A percentile compares a stretch with the other conserved stretches of the same genome.
Conservation (phyloP, 2,888 invertebrate species). For the Morpho achilles region DNA sequence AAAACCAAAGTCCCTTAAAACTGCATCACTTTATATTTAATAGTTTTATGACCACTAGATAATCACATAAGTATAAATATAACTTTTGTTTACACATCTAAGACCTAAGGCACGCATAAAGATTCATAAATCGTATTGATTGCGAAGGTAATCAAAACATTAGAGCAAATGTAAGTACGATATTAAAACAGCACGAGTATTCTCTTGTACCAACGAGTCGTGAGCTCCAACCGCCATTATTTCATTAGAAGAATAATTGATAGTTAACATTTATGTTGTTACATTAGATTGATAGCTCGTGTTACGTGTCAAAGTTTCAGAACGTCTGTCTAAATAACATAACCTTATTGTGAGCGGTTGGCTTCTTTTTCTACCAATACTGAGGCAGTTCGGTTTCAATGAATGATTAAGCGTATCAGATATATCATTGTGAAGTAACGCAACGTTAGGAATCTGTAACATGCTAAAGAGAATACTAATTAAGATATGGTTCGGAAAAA, state of each 20-base stretch:
- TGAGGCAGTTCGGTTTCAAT: constrained; percentile 39
- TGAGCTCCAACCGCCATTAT: constrained; percentile 59
- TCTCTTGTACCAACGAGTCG: constrained; percentile 44
- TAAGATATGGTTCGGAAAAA: not conserved
- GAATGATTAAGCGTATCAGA: constrained; percentile 53
- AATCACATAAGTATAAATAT: no score
- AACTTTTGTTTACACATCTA: constrained; percentile 2
- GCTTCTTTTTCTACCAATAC: constrained; percentile 41
- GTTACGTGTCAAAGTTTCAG: constrained; percentile 51
- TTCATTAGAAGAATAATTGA: constrained; percentile 70
- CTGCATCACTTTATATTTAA: not conserved
- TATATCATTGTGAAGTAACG: constrained; percentile 57
- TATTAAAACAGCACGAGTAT: constrained; percentile 26
- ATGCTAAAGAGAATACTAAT: constrained; percentile 11
- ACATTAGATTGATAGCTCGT: constrained; percentile 67
- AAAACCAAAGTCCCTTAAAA: not conserved
- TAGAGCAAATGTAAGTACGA: constrained; percentile 26
- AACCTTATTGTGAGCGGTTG: constrained; percentile 46
- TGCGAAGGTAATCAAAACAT: constrained; percentile 22
- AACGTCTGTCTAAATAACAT: constrained; percentile 34
- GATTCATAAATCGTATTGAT: constrained; percentile 12
- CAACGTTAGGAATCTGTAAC: constrained; percentile 40
- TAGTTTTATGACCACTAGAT: no score
- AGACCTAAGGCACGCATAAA: constrained; percentile 1
- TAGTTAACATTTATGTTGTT: constrained; percentile 61